Conservation (phyloP, 2,888 invertebrate species). For the Antitype chi region DNA sequence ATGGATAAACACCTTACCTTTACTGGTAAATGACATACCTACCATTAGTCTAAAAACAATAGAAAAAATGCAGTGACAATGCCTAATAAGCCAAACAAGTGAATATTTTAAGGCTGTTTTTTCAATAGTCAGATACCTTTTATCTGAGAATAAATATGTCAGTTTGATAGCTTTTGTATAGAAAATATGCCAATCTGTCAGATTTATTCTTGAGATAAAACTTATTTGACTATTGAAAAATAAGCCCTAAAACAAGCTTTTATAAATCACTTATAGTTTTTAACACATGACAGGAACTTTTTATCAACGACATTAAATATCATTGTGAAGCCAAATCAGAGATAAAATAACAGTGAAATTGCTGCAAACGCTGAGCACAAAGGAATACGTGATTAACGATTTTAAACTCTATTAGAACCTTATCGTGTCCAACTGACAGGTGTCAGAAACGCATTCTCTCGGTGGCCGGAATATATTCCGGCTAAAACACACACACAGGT, state of each 20-base stretch:
- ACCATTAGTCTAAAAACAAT: neutral
- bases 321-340: neutral
- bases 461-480: neutral
- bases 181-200: too few species aligned
- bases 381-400: neutral
- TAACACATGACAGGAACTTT: too few species aligned
- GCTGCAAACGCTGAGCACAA: neutral
- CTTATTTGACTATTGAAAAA: too few species aligned
- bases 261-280: too few species aligned
- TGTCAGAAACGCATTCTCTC: neutral
- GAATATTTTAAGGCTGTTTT: neutral
- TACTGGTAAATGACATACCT: neutral
- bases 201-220: too few species aligned
- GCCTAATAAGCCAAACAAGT: slow-evolving; percentile 6
- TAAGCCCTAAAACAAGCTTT: too few species aligned
- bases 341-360: neutral
- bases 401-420: neutral
- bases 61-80: neutral
- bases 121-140: too few species aligned
- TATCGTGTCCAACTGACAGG: neutral
- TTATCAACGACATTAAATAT: too few species aligned
- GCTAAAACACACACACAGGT: too few species aligned
- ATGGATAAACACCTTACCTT: neutral
- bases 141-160: too few species aligned
- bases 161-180: too few species aligned